Evolutionary conservation across 1,140 invertebrate genomes (phyloP).

Genomic region (Oppia nitens): DNA sequence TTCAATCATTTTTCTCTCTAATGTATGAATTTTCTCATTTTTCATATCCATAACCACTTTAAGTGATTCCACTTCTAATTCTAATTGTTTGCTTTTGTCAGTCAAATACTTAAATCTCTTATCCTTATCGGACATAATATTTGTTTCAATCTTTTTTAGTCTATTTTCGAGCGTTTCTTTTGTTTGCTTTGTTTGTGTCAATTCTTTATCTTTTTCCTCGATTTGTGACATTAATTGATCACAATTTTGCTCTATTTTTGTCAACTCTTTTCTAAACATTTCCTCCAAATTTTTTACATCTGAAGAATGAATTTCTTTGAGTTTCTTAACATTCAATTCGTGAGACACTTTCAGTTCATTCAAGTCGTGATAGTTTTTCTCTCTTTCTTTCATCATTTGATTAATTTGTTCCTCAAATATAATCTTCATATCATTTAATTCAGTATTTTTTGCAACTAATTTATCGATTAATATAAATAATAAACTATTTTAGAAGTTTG

Average conservation of each 20-base stretch:
- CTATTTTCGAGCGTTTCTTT: background rate
- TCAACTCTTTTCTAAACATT: background rate
- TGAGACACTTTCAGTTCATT: background rate
- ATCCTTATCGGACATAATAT: background rate
- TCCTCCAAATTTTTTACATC: background rate
- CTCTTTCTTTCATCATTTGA: background rate
- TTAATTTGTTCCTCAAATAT: background rate
- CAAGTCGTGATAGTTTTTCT: background rate
- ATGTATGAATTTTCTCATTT: background rate
- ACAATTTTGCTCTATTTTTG: background rate
- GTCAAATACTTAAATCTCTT: background rate
- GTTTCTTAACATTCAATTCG: background rate
- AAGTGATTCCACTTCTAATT: constrained; percentile 2
- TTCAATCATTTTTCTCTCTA: background rate
- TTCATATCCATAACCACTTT: constrained; percentile 3
- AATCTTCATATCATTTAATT: background rate
- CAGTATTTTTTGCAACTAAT: background rate
- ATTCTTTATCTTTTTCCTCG: background rate
- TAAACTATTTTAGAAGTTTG: too few relatives aligned
- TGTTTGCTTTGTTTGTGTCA: background rate
- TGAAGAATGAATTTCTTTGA: background rate
- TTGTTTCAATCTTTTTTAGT: background rate
- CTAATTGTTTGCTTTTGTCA: background rate
- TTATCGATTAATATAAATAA: too few relatives aligned
- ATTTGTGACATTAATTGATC: background rate